phyloP scores from a whole-genome alignment of 2,888 invertebrate genomes.

The Amblyjoppa proteus region DNA sequence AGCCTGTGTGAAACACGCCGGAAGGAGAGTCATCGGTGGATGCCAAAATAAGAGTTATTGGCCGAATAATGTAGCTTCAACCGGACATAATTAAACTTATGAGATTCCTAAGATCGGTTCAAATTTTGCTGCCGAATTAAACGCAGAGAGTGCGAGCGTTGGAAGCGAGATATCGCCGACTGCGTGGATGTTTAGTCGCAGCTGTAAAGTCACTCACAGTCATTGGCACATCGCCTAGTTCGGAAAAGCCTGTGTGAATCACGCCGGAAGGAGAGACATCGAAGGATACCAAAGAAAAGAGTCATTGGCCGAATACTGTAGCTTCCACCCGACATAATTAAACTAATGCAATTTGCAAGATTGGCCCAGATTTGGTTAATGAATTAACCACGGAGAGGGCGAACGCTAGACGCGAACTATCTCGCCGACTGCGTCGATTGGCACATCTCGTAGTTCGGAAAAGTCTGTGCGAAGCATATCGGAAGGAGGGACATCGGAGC shows the following conservation, averaged over 20 bases:
- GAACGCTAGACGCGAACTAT: no score
- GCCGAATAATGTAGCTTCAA: background rate
- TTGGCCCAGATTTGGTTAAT: no score
- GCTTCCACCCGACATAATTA: no score
- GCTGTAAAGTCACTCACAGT: background rate
- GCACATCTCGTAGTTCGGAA: background rate
- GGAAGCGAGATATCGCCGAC: background rate
- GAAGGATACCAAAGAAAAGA: background rate
- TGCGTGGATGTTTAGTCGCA: no score
- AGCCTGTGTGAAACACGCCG: background rate
- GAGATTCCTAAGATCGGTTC: background rate
- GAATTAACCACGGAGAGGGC: no score
- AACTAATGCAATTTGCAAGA: no score
- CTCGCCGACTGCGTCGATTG: no score
- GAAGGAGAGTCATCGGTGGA: background rate
- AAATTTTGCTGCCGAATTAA: slow-evolving; percentile 32
- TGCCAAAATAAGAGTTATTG: background rate
- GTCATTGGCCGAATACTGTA: no score
- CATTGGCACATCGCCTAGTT: background rate
- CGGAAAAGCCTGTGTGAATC: background rate
- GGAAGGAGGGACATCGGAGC: background rate
- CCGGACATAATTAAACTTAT: slow-evolving; percentile 1
- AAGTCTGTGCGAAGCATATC: background rate
- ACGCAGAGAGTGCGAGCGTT: slow-evolving; percentile 24
- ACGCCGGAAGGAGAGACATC: background rate